These are phyloP conservation scores for Terebella lapidaria DNA, from an alignment of 2,888 invertebrate species.

Conservation along the genomic window DNA sequence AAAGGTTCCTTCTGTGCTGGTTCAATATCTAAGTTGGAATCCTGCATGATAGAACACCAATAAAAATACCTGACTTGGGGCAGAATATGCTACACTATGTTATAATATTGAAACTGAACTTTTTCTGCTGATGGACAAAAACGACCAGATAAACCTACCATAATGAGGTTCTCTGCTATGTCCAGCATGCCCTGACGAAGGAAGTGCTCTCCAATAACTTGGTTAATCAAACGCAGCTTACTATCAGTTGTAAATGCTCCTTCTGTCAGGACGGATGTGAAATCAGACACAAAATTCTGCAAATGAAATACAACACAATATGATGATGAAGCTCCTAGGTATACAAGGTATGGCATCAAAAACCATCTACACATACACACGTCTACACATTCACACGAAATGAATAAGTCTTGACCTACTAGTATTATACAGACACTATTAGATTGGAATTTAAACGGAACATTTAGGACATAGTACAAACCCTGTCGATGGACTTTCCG, in stretches of 20 bases:
- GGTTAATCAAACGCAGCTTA: conserved; percentile 69
- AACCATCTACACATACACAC: background rate
- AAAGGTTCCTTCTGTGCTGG: conserved; percentile 70
- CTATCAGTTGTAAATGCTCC: conserved; percentile 71
- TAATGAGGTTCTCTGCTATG: conserved; percentile 76
- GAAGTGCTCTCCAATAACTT: conserved; percentile 91
- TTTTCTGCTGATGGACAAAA: background rate
- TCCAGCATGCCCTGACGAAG: conserved; percentile 90
- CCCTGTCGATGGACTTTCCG: conserved; percentile 91
- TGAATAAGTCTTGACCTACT: too few species aligned
- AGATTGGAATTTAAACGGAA: too few species aligned
- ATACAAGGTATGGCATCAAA: background rate
- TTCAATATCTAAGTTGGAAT: conserved; percentile 65
- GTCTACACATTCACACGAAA: background rate
- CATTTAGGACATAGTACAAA: too few species aligned
- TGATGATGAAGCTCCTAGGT: background rate
- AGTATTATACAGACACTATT: too few species aligned
- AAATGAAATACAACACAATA: conserved; percentile 23
- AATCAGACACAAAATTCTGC: conserved; percentile 84
- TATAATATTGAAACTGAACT: conserved; percentile 18
- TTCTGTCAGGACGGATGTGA: conserved; percentile 80
- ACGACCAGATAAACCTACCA: conserved; percentile 53
- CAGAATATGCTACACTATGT: too few species aligned
- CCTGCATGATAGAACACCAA: too few species aligned
- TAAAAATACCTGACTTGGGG: too few species aligned